Percentiles rank a stretch among this genome's conserved stretches.
These are phyloP conservation scores for Zootoca vivipara DNA, from an alignment of 2,113 vertebrate species.

Conservation along the genomic window DNA sequence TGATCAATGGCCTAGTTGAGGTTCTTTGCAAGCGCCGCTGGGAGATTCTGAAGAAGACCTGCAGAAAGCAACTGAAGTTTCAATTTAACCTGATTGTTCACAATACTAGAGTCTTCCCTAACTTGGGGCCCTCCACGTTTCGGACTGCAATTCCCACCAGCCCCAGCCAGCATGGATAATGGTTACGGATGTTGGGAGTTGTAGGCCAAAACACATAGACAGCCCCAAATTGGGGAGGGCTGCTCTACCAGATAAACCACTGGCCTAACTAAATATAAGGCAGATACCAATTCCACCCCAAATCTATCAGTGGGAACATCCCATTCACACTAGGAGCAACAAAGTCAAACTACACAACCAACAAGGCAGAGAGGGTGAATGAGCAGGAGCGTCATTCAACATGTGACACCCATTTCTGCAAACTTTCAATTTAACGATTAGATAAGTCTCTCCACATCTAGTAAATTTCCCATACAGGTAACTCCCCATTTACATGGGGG, in stretches of 20 bases:
- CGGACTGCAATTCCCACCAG: no score
- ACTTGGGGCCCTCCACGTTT: no score
- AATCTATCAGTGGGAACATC: background rate
- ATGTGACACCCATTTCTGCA: background rate
- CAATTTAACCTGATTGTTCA: conserved; percentile 15
- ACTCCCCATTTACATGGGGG: no score
- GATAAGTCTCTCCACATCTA: background rate
- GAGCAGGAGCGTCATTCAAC: background rate
- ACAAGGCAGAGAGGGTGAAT: background rate
- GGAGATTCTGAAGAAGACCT: background rate
- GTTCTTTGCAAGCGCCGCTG: conserved; percentile 7
- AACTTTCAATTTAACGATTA: background rate
- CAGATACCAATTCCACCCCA: background rate
- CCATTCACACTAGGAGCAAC: background rate
- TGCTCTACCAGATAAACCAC: no score
- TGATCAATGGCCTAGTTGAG: background rate
- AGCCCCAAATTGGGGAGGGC: no score
- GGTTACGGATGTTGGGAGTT: no score
- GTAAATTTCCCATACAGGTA: background rate
- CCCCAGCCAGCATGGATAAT: no score
- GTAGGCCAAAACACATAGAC: no score
- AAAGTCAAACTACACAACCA: background rate
- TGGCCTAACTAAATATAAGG: background rate
- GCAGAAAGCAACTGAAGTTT: conserved; percentile 20
- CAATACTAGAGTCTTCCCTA: background rate